A percentile compares a stretch with the other conserved stretches of the same genome.
These are phyloP conservation scores for Ctenodactylus gundi DNA, from an alignment of 2,113 vertebrate genomes.

Conservation along the genomic window DNA sequence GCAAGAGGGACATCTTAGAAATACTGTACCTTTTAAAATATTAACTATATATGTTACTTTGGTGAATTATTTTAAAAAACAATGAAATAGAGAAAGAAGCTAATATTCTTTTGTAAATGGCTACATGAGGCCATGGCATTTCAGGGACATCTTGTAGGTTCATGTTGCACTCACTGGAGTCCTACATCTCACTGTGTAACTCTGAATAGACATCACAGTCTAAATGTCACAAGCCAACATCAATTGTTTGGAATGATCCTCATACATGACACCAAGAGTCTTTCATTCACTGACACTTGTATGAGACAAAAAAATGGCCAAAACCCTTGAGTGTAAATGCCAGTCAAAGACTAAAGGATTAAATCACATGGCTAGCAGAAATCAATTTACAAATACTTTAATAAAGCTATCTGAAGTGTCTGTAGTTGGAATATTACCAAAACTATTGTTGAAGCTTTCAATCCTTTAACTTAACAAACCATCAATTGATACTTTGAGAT, in stretches of 20 bases:
- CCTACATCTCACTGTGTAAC: not conserved
- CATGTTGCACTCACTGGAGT: not conserved
- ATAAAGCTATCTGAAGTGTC: not conserved
- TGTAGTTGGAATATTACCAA: not conserved
- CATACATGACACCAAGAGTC: not conserved
- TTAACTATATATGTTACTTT: not conserved
- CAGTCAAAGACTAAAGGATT: not conserved
- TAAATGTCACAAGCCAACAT: not conserved
- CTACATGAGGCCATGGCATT: not conserved
- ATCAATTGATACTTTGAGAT: not conserved
- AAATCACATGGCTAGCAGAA: not conserved
- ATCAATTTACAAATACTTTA: not conserved
- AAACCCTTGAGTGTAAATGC: not conserved
- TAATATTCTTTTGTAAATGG: not conserved
- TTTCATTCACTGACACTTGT: not conserved
- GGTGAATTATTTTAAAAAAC: not conserved
- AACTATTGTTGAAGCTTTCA: not conserved
- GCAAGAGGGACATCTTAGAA: not conserved
- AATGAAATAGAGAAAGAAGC: not conserved
- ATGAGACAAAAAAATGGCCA: not conserved
- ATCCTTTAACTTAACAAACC: not conserved
- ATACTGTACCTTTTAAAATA: not conserved
- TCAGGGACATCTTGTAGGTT: not conserved
- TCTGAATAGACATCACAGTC: not conserved
- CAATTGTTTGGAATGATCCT: not conserved